These are phyloP conservation scores for Enteromius treurensis DNA, from an alignment of 2,797 vertebrate species.

Conservation along the genomic window DNA sequence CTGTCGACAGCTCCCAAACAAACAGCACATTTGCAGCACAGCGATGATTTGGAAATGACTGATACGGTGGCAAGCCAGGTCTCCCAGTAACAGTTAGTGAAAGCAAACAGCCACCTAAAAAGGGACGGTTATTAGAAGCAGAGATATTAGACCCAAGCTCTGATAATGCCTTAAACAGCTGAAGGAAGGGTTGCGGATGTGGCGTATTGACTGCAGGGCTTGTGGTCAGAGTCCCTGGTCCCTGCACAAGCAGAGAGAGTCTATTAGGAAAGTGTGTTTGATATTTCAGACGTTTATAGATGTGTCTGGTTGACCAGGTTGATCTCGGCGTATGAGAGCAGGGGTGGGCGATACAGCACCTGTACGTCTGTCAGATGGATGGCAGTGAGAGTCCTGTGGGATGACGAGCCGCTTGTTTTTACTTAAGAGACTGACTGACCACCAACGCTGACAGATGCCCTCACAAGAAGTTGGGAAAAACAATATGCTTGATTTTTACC, in stretches of 20 bases:
- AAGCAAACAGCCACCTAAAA: conserved; percentile 50
- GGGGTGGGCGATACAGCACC: conserved; percentile 36
- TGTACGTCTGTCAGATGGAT: conserved; percentile 48
- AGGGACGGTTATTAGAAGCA: conserved; percentile 33
- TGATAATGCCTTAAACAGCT: conserved; percentile 65
- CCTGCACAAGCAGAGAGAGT: conserved; percentile 57
- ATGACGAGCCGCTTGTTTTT: conserved; percentile 6
- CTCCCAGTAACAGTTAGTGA: conserved; percentile 51
- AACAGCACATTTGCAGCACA: not conserved
- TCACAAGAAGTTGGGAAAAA: not conserved
- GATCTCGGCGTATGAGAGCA: conserved; percentile 26
- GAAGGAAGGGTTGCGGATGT: conserved; percentile 56
- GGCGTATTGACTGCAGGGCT: conserved; percentile 47
- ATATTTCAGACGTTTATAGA: conserved; percentile 66
- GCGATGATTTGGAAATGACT: conserved; percentile 22
- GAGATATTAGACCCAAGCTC: conserved; percentile 52
- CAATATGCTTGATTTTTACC: no score
- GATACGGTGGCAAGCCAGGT: conserved; percentile 45
- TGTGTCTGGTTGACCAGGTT: conserved; percentile 50
- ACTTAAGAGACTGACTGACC: not conserved
- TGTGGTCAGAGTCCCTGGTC: conserved; percentile 56
- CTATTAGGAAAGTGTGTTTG: conserved; percentile 66
- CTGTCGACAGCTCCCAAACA: conserved; percentile 1
- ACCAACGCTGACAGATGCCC: not conserved
- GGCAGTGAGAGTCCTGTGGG: not conserved